These are phyloP conservation scores for Coenonympha arcania DNA, from an alignment of 2,888 invertebrate species.

Conservation along the genomic window DNA sequence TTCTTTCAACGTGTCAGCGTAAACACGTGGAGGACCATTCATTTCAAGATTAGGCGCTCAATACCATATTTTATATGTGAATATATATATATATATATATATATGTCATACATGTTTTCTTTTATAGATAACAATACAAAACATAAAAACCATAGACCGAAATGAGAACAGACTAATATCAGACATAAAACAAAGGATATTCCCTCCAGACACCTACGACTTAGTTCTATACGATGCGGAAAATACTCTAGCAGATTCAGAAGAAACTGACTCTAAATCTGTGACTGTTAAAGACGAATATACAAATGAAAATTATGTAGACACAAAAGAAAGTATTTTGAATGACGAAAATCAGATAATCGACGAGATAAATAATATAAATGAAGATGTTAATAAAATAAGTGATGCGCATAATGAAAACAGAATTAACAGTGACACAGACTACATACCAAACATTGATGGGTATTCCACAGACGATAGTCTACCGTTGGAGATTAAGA, in stretches of 20 bases:
- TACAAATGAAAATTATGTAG: conserved; percentile 14
- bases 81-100: too few species aligned
- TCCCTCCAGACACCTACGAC: conserved; percentile 35
- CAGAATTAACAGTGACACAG: conserved; percentile 19
- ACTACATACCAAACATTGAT: conserved; percentile 20
- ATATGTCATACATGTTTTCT: neutral
- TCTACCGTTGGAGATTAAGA: conserved; percentile 39
- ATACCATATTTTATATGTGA: too few species aligned
- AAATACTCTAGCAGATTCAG: conserved; percentile 7
- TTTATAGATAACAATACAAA: conserved; percentile 44
- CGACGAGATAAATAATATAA: neutral
- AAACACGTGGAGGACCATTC: too few species aligned
- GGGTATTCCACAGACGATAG: conserved; percentile 49
- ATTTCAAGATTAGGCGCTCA: too few species aligned
- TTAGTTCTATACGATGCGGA: conserved; percentile 27
- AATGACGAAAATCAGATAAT: neutral
- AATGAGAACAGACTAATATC: conserved; percentile 37
- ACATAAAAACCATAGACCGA: conserved; percentile 42
- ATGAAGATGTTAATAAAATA: neutral
- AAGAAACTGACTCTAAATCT: conserved; percentile 28
- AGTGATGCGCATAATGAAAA: conserved; percentile 14
- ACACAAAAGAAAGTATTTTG: conserved; percentile 5
- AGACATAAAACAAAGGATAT: conserved; percentile 29
- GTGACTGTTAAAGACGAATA: conserved; percentile 4
- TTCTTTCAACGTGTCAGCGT: too few species aligned